Percentiles rank a stretch among this genome's conserved stretches.
Evolutionary conservation across 2,888 invertebrate species (phyloP).

Genomic region (Morpho achilles): DNA sequence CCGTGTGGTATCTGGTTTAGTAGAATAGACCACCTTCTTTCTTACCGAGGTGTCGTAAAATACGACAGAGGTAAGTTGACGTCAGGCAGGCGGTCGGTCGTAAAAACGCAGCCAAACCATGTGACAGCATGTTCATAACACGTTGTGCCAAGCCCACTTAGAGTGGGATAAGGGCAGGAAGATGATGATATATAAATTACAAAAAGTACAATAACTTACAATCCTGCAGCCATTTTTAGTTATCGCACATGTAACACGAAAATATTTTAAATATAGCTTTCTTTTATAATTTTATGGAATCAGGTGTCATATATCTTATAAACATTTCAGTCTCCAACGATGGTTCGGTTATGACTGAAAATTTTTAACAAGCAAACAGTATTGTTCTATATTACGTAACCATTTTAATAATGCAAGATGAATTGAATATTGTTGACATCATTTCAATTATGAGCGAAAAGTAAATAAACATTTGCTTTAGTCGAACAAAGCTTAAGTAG

Average conservation of each 20-base stretch:
- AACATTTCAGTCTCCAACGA: neutral
- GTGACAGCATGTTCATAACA: too few species aligned
- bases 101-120: too few species aligned
- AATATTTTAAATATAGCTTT: neutral
- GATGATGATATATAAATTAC: neutral
- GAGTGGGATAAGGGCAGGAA: neutral
- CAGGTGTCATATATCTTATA: neutral
- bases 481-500: too few species aligned
- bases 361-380: neutral
- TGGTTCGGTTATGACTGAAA: constrained; percentile 1
- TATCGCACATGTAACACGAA: neutral
- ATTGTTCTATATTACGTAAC: constrained; percentile 8
- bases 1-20: too few species aligned
- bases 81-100: too few species aligned
- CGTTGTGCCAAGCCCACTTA: too few species aligned
- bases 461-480: too few species aligned
- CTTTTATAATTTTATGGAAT: neutral
- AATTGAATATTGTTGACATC: constrained; percentile 3
- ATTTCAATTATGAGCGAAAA: neutral
- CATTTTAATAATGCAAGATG: neutral
- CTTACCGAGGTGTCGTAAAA: too few species aligned
- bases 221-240: constrained; percentile 34
- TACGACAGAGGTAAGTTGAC: too few species aligned
- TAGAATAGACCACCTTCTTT: too few species aligned
- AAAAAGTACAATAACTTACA: constrained; percentile 43